phyloP scores from a whole-genome alignment of 2,113 vertebrate species.

The Rostratula benghalensis region DNA sequence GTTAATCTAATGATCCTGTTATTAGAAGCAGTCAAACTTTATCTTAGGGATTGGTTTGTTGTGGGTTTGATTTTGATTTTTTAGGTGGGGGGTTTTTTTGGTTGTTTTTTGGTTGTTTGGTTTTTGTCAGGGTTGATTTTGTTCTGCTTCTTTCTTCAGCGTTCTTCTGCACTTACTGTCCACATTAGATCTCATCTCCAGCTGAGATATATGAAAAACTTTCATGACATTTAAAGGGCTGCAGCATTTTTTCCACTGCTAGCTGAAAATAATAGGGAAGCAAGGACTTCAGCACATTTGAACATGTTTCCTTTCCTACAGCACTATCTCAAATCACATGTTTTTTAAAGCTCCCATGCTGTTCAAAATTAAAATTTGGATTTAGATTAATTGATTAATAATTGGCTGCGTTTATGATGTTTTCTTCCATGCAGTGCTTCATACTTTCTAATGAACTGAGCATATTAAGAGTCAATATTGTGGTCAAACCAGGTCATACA shows the following conservation, averaged over 20 bases:
- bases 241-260: not conserved
- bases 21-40: not conserved
- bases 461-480: not conserved
- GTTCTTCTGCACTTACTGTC: not conserved
- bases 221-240: not conserved
- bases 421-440: not conserved
- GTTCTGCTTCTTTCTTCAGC: not conserved
- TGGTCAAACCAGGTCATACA: not conserved
- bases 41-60: not conserved
- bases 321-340: not conserved
- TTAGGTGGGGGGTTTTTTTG: not conserved
- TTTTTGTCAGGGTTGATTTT: not conserved
- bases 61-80: not conserved
- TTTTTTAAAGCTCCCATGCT: not conserved
- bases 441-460: not conserved
- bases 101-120: not conserved
- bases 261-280: not conserved
- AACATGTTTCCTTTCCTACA: not conserved
- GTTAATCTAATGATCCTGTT: slow-evolving; percentile 46
- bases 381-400: not conserved
- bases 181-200: not conserved
- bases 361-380: not conserved
- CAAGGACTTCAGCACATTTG: not conserved
- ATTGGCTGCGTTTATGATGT: not conserved
- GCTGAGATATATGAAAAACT: not conserved